Conservation (phyloP, 2,113 vertebrate species). For the Strix uralensis region DNA sequence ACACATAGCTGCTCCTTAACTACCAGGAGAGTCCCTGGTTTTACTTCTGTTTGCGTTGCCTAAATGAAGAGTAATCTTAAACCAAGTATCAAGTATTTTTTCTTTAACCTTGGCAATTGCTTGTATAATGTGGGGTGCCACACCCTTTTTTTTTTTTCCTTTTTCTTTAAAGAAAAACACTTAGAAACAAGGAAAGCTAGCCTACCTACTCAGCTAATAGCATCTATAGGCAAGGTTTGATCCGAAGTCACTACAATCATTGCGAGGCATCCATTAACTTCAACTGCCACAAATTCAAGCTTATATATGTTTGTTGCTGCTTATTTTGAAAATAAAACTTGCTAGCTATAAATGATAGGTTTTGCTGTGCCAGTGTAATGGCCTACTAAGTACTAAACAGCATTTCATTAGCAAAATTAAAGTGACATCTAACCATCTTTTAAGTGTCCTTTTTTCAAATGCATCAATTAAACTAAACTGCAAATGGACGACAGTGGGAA, state of each 20-base stretch:
- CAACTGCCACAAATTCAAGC: background rate
- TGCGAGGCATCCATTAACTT: background rate
- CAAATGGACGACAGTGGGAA: background rate
- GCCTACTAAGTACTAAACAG: background rate
- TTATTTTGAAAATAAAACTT: constrained; percentile 22
- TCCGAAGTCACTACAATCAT: background rate
- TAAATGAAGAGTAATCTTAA: background rate
- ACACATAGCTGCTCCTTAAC: background rate
- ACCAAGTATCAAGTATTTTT: background rate
- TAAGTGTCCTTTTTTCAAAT: background rate
- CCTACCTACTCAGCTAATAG: background rate
- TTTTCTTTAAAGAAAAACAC: background rate
- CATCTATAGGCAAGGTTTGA: background rate
- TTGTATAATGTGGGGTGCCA: background rate
- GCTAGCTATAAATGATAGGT: background rate
- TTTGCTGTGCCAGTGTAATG: background rate
- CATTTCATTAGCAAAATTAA: constrained; percentile 10
- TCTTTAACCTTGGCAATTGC: background rate
- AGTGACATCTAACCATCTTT: background rate
- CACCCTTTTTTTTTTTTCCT: background rate
- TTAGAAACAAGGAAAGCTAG: background rate
- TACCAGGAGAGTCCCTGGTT: background rate
- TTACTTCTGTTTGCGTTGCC: background rate
- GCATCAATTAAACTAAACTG: background rate
- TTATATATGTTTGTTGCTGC: background rate